Evolutionary conservation across 1,140 invertebrate species (phyloP).

Genomic region (Sycophaga agraensis): DNA sequence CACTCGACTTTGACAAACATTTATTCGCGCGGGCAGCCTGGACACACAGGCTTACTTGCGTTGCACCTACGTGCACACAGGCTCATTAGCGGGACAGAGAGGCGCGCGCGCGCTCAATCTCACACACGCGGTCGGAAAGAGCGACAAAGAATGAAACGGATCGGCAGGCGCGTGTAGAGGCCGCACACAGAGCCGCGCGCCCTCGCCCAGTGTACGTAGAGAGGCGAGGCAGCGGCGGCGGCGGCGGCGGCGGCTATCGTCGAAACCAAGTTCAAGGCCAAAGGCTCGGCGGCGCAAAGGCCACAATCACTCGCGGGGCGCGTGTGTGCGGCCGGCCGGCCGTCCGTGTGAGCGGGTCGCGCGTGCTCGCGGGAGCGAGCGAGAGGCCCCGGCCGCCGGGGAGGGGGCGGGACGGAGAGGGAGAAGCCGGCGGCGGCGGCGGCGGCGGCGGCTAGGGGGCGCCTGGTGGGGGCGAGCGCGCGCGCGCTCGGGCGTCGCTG

Average conservation of each 20-base stretch:
- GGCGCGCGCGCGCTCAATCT: not conserved
- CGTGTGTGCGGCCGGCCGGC: slow-evolving; percentile 39
- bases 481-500: slow-evolving; percentile 33
- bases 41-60: too few species aligned
- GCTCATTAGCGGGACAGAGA: too few species aligned
- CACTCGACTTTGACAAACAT: not conserved
- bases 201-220: too few species aligned
- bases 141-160: too few species aligned
- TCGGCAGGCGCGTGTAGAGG: too few species aligned
- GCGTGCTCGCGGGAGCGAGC: not conserved
- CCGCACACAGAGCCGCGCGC: not conserved
- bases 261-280: slow-evolving; percentile 73
- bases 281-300: slow-evolving; percentile 55
- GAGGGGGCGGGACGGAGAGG: slow-evolving; percentile 7
- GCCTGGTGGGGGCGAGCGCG: slow-evolving; percentile 50
- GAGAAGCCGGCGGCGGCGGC: not conserved
- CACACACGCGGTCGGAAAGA: not conserved
- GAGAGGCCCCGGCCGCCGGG: slow-evolving; percentile 20
- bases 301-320: slow-evolving; percentile 49
- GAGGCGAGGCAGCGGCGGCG: too few species aligned
- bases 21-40: not conserved
- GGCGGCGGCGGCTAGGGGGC: slow-evolving; percentile 7
- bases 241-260: slow-evolving; percentile 55
- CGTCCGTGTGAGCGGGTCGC: slow-evolving; percentile 41
- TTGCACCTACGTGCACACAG: too few species aligned